Percentiles rank a stretch among this genome's conserved stretches.
These are phyloP conservation scores for Epizoanthus rinbou DNA, from an alignment of 92 coral and sea anemone species.

Conservation along the genomic window DNA sequence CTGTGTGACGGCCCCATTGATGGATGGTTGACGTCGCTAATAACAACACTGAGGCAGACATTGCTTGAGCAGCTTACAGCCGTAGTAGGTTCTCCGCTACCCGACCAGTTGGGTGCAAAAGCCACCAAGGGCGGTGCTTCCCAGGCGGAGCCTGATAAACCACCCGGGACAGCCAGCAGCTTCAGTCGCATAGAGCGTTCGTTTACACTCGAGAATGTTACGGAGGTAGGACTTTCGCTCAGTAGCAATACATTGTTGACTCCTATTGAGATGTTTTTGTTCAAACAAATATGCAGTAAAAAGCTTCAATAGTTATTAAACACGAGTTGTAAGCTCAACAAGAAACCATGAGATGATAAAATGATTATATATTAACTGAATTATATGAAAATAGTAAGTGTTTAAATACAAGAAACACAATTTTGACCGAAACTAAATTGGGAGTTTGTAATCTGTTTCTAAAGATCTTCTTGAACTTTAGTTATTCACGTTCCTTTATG, in stretches of 20 bases:
- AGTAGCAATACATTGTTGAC: background rate
- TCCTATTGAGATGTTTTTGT: background rate
- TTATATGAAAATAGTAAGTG: too few species aligned
- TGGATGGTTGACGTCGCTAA: slow-evolving; percentile 76
- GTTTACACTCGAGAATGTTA: slow-evolving; percentile 66
- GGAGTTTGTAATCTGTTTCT: too few species aligned
- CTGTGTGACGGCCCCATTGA: slow-evolving; percentile 94
- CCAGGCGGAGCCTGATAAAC: slow-evolving; percentile 45
- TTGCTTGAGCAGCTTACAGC: slow-evolving; percentile 74
- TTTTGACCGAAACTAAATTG: too few species aligned
- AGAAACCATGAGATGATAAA: too few species aligned
- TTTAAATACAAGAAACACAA: too few species aligned
- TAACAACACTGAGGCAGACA: slow-evolving; percentile 69
- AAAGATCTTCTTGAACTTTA: too few species aligned
- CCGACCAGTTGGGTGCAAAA: slow-evolving; percentile 13
- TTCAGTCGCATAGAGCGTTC: slow-evolving; percentile 64
- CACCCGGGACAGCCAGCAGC: slow-evolving; percentile 54
- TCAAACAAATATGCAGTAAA: too few species aligned
- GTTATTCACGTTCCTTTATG: too few species aligned
- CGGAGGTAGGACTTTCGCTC: slow-evolving; percentile 50
- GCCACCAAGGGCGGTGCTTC: slow-evolving; percentile 26
- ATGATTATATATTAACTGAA: too few species aligned
- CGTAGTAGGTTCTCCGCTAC: slow-evolving; percentile 45
- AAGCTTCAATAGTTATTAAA: too few species aligned
- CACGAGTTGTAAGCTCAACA: too few species aligned